Evolutionary conservation across 2,888 invertebrate genomes (phyloP).

Genomic region (Lasioglossum zephyrum): DNA sequence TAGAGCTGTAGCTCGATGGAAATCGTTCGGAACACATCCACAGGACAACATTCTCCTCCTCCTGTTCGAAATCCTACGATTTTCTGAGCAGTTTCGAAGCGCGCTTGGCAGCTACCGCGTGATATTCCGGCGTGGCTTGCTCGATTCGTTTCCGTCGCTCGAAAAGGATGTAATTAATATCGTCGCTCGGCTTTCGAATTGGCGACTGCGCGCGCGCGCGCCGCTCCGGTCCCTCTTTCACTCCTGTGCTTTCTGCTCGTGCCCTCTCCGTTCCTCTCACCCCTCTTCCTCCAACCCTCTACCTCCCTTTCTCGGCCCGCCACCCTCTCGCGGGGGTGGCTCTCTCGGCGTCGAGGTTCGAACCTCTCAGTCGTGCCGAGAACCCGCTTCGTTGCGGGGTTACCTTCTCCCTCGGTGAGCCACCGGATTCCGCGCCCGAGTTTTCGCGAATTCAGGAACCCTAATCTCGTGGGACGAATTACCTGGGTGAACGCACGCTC

Average conservation of each 20-base stretch:
- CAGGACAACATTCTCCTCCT: background rate
- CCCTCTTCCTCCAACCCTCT: conserved; percentile 49
- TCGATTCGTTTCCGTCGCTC: conserved; percentile 65
- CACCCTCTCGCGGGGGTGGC: conserved; percentile 72
- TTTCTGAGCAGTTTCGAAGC: conserved; percentile 37
- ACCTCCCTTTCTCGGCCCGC: conserved; percentile 59
- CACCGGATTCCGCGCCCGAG: background rate
- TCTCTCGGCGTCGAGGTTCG: conserved; percentile 77
- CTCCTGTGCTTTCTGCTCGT: conserved; percentile 34
- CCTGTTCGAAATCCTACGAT: background rate
- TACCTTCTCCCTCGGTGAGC: conserved; percentile 66
- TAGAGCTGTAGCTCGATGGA: conserved; percentile 12
- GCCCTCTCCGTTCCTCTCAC: conserved; percentile 48
- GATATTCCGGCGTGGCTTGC: conserved; percentile 50
- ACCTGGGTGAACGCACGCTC: background rate
- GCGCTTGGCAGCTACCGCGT: conserved; percentile 30
- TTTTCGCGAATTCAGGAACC: background rate
- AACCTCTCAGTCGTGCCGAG: conserved; percentile 81
- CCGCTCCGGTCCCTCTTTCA: conserved; percentile 34
- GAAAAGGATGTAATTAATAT: conserved; percentile 75
- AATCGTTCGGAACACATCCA: background rate
- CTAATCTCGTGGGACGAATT: background rate
- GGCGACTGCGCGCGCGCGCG: conserved; percentile 77
- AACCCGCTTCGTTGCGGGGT: conserved; percentile 79
- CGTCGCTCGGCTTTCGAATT: conserved; percentile 71